Percentiles rank a stretch among this genome's conserved stretches.
Conservation (phyloP, 2,888 invertebrate species). For the Nematopogon swammerdamellus region DNA sequence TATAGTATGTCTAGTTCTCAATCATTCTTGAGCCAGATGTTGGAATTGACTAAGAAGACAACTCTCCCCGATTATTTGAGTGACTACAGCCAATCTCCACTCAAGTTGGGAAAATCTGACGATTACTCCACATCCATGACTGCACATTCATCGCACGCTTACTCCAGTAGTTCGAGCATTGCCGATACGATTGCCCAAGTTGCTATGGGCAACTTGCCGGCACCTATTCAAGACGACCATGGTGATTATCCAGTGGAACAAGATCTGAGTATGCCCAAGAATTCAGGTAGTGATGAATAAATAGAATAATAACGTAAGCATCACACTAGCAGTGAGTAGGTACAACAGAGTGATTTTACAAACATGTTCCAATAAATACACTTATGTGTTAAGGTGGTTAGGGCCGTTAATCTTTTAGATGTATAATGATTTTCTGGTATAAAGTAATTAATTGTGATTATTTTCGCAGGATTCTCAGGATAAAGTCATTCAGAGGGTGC, state of each 20-base stretch:
- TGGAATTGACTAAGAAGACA: constrained; percentile 50
- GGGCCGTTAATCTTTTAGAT: too few relatives aligned
- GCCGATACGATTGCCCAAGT: constrained; percentile 43
- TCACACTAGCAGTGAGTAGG: too few relatives aligned
- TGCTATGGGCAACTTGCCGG: constrained; percentile 39
- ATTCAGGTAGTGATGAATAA: constrained; percentile 1
- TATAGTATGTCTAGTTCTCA: constrained; percentile 44
- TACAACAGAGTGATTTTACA: too few relatives aligned
- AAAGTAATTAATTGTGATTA: too few relatives aligned
- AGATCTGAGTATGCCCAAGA: constrained; percentile 33
- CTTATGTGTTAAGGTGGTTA: too few relatives aligned
- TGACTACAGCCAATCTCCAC: constrained; percentile 51
- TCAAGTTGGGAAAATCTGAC: constrained; percentile 59
- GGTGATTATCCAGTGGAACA: constrained; percentile 40
- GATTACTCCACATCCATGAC: constrained; percentile 44
- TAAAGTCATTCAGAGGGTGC: too few relatives aligned
- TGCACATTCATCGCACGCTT: constrained; percentile 46
- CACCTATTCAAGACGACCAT: constrained; percentile 29
- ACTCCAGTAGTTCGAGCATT: constrained; percentile 34
- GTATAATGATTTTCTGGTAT: too few relatives aligned
- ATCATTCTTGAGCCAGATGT: constrained; percentile 51
- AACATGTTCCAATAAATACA: too few relatives aligned
- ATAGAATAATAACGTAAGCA: too few relatives aligned
- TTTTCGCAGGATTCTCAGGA: too few relatives aligned
- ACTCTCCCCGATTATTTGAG: constrained; percentile 48